These are phyloP conservation scores for Toxonevra muliebris DNA, from an alignment of 2,888 invertebrate genomes.

Conservation along the genomic window DNA sequence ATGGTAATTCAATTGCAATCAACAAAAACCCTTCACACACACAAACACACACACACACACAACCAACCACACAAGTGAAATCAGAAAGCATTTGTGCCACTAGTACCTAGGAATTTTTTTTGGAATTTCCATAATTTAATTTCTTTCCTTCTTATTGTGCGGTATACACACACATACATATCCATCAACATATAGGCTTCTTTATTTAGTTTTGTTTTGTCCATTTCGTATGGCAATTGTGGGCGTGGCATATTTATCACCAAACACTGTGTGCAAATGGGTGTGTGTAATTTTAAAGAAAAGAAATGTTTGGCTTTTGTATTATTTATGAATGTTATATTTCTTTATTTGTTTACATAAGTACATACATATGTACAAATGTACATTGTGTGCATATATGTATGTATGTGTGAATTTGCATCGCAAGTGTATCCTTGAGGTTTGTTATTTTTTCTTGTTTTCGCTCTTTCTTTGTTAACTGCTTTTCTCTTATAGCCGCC, in stretches of 20 bases:
- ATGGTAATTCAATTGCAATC: neutral
- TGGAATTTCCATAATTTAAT: conserved; percentile 4
- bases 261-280: neutral
- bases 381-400: neutral
- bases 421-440: neutral
- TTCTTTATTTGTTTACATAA: neutral
- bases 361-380: neutral
- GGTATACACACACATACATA: neutral
- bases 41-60: neutral
- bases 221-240: conserved; percentile 1
- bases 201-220: neutral
- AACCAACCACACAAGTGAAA: neutral
- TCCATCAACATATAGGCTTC: neutral
- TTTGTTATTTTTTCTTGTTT: neutral
- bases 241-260: conserved; percentile 8
- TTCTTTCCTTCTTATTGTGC: neutral
- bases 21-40: no score
- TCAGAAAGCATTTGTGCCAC: neutral
- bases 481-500: conserved; percentile 4
- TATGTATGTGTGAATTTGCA: neutral
- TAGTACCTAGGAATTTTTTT: neutral
- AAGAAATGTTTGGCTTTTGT: neutral
- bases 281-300: neutral
- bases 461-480: neutral
- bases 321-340: neutral